phyloP scores from a whole-genome alignment of 2,113 vertebrate genomes.

The Antennarius striatus region DNA sequence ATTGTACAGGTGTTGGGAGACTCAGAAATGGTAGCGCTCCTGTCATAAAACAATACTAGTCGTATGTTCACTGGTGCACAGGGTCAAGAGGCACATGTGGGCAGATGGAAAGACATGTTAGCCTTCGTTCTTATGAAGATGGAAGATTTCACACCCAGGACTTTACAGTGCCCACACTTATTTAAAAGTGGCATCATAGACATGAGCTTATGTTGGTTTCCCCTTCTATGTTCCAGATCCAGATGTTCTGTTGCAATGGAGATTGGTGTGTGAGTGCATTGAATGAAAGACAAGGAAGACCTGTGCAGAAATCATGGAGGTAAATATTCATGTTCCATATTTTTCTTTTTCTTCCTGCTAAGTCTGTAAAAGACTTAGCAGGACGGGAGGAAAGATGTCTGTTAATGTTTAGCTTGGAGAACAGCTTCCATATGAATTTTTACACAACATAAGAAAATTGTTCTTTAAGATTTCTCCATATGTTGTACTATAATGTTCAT shows the following conservation, averaged over 20 bases:
- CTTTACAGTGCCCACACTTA: too few relatives aligned
- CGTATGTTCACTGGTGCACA: conserved; percentile 50
- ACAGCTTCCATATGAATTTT: not conserved
- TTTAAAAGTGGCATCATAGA: not conserved
- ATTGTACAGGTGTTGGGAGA: conserved; percentile 68
- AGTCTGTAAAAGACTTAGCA: conserved; percentile 2
- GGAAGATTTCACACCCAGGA: conserved; percentile 1
- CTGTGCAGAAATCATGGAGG: too few relatives aligned
- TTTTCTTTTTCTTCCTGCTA: conserved; percentile 19
- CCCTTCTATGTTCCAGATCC: not conserved
- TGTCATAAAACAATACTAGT: conserved; percentile 55
- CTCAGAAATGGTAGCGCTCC: conserved; percentile 28
- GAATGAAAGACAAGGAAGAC: conserved; percentile 30
- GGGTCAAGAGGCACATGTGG: conserved; percentile 52
- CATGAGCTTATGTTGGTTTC: conserved; percentile 7
- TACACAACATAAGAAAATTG: conserved; percentile 3
- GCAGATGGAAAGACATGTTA: conserved; percentile 35
- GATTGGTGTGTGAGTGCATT: not conserved
- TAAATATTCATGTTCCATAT: conserved; percentile 7
- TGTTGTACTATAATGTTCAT: too few relatives aligned
- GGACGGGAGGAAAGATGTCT: conserved; percentile 3
- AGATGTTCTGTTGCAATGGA: conserved; percentile 46
- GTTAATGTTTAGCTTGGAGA: not conserved
- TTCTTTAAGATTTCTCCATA: not conserved
- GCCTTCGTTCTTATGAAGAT: conserved; percentile 13